phyloP scores from a whole-genome alignment of 2,888 invertebrate species.

The Rhingia rostrata region DNA sequence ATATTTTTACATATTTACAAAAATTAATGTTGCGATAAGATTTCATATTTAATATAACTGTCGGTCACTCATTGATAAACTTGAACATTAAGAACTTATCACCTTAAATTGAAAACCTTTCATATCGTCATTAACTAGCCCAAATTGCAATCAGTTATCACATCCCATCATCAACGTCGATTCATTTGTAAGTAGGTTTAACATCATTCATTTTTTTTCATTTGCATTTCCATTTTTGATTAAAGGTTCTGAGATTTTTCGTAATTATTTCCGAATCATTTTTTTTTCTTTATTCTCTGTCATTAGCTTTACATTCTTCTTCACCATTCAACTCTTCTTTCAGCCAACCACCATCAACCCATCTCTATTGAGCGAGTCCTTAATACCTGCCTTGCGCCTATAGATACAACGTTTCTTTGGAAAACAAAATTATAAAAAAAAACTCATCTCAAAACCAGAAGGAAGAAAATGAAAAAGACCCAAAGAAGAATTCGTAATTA shows the following conservation, averaged over 20 bases:
- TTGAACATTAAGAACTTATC: too few relatives aligned
- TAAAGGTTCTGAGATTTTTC: constrained; percentile 63
- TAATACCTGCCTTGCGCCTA: constrained; percentile 60
- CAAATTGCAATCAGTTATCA: neutral
- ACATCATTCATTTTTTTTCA: constrained; percentile 75
- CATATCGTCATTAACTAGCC: neutral
- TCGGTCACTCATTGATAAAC: too few relatives aligned
- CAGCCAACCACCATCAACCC: neutral
- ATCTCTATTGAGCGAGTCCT: constrained; percentile 26
- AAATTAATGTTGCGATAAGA: too few relatives aligned
- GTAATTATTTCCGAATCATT: constrained; percentile 73
- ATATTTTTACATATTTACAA: too few relatives aligned
- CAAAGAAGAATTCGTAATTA: constrained; percentile 65
- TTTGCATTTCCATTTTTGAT: constrained; percentile 72
- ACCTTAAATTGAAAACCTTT: neutral
- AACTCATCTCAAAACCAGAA: constrained; percentile 16
- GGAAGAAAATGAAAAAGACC: constrained; percentile 31
- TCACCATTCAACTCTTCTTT: constrained; percentile 7
- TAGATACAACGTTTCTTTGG: neutral
- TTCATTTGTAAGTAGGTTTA: constrained; percentile 46
- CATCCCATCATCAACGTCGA: neutral
- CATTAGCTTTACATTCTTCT: constrained; percentile 36
- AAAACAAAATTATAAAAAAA: constrained; percentile 14
- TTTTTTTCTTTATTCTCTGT: constrained; percentile 56
- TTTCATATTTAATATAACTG: too few relatives aligned